Evolutionary conservation across 2,888 invertebrate genomes (phyloP).

Genomic region (Drosophila ochracea): DNA sequence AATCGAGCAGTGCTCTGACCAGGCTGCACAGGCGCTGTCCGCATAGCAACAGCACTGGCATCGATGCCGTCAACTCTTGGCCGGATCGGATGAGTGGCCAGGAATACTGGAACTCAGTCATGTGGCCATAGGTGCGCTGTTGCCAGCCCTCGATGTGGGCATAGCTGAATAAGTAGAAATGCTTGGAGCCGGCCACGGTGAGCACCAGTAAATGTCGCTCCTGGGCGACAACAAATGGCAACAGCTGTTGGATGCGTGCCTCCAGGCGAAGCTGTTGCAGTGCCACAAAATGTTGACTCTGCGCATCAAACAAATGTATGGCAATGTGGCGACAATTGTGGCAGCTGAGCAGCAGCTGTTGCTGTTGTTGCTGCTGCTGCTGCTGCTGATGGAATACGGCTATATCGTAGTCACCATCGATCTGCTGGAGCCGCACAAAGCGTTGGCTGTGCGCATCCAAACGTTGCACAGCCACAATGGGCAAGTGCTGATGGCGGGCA

Average conservation of each 20-base stretch:
- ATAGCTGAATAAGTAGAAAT: slow-evolving; percentile 79
- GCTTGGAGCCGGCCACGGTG: slow-evolving; percentile 58
- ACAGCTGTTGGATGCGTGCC: slow-evolving; percentile 69
- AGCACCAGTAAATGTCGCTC: slow-evolving; percentile 73
- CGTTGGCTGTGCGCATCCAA: slow-evolving; percentile 43
- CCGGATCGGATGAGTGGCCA: slow-evolving; percentile 59
- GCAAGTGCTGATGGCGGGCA: slow-evolving; percentile 59
- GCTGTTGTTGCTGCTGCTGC: slow-evolving; percentile 45
- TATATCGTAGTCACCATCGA: slow-evolving; percentile 81
- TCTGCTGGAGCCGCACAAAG: slow-evolving; percentile 75
- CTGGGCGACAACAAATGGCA: slow-evolving; percentile 65
- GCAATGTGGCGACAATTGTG: slow-evolving; percentile 73
- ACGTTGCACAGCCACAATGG: slow-evolving; percentile 71
- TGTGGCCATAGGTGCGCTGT: slow-evolving; percentile 74
- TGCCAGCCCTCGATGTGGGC: slow-evolving; percentile 80
- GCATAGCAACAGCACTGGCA: slow-evolving; percentile 67
- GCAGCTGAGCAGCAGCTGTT: slow-evolving; percentile 78
- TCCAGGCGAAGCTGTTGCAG: slow-evolving; percentile 77
- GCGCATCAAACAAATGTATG: slow-evolving; percentile 56
- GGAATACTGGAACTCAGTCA: slow-evolving; percentile 71
- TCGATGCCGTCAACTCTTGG: slow-evolving; percentile 16
- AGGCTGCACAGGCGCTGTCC: slow-evolving; percentile 61
- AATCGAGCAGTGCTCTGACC: slow-evolving; percentile 60
- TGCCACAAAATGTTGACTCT: slow-evolving; percentile 50
- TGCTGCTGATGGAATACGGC: slow-evolving; percentile 69